Evolutionary conservation across 2,888 invertebrate species (phyloP), one percentile per base, ranked within the genome.

Genomic region (Cetonia aurata): DNA sequence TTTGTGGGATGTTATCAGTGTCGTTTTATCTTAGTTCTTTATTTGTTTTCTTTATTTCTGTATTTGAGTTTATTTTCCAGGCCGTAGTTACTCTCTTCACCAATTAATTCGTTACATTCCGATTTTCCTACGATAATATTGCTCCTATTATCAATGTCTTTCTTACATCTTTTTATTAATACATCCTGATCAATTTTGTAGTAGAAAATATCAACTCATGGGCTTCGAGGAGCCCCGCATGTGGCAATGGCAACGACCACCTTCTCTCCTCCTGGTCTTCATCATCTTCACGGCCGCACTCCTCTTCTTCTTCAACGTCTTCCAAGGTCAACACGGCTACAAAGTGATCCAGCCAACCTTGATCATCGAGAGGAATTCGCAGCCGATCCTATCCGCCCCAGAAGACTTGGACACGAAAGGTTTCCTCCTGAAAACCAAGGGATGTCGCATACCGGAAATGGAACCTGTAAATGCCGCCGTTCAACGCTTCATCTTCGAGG

Each of bases 391-490:
- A 31, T 6, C 12, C 6, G 25, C 15, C 0, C 6, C 8, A 2
- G 48, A 46, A n/a, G 72, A 75, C n/a, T 9, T 44, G 6, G 46
- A 46, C 17, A 48, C 71, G 69, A 73, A 71, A 48, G 75, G 74
- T 3, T 76, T 79, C 66, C 67, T 81, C 9, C 75, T 92, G 62
- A 86, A 88, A 78, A 91, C 90, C 8, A 84, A 86, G 71, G 92
- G 92, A 19, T 92, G 92, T 79, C 88, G 88, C 9, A 91, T 93
- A 75, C 91, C 92, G 0, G 87, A 87, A 1, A 83, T 92, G 76
- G 86, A 88, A 74, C 88, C 91, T 0, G 88, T 89, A 75, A 90
- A 92, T 78, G 82, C 86, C 4, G 83, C 84, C 46, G 85, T 91
- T 37, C 85, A 83, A 74, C 85, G 85, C 73, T 91, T 87, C 77